These are phyloP conservation scores for Nothobranchius kuhntae DNA, from an alignment of 2,113 vertebrate species.

Conservation along the genomic window DNA sequence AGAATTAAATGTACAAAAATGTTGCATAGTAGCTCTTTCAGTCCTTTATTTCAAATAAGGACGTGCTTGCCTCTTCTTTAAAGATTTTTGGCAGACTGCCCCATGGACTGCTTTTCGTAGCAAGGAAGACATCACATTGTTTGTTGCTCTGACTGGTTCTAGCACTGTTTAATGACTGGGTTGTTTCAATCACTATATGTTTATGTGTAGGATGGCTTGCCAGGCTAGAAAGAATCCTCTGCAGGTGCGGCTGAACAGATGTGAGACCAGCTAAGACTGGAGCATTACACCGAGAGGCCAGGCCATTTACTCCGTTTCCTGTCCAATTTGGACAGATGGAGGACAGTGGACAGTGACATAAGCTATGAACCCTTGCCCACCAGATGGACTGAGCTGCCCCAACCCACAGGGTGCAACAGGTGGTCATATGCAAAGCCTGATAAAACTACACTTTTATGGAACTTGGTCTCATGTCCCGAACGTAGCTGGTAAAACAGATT, in stretches of 20 bases:
- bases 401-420: not conserved
- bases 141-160: no score
- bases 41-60: no score
- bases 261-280: not conserved
- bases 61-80: no score
- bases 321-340: not conserved
- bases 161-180: no score
- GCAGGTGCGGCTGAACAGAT: not conserved
- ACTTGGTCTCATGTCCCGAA: not conserved
- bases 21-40: no score
- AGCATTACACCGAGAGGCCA: not conserved
- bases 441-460: not conserved
- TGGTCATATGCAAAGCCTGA: not conserved
- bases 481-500: not conserved
- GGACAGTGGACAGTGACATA: not conserved
- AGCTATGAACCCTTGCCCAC: not conserved
- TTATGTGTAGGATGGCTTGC: no score
- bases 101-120: no score
- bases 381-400: not conserved
- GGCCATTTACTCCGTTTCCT: not conserved
- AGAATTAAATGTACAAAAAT: no score
- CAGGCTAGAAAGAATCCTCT: not conserved
- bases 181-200: no score
- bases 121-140: no score
- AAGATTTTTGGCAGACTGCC: no score